phyloP scores from a whole-genome alignment of 2,888 invertebrate genomes.

The Drosophila cyrtoloma region DNA sequence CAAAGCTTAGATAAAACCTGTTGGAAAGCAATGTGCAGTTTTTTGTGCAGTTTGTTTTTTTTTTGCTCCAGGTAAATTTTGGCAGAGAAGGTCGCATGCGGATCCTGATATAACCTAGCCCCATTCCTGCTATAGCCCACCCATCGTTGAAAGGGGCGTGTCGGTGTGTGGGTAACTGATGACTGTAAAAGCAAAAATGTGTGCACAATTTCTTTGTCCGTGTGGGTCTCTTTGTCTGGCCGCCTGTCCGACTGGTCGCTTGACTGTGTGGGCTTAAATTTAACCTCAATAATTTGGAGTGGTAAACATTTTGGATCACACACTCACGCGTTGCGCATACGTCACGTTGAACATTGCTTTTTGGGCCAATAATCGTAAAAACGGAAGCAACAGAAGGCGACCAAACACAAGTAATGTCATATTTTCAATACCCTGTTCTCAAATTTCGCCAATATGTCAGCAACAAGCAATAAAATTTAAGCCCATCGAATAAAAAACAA shows the following conservation, averaged over 20 bases:
- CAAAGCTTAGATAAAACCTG: slow-evolving; percentile 60
- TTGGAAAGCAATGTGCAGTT: slow-evolving; percentile 42
- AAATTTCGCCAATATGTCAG: slow-evolving; percentile 4
- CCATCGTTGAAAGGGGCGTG: slow-evolving; percentile 9
- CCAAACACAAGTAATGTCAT: slow-evolving; percentile 28
- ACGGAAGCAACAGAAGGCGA: slow-evolving; percentile 35
- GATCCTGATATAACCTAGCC: slow-evolving; percentile 30
- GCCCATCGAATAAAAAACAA: neutral
- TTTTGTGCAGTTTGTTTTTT: slow-evolving; percentile 11
- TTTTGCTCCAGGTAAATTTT: slow-evolving; percentile 20
- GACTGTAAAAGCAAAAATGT: slow-evolving; percentile 32
- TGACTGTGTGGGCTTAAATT: slow-evolving; percentile 39
- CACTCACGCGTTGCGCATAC: slow-evolving; percentile 34
- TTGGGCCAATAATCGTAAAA: slow-evolving; percentile 63
- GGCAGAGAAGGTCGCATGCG: slow-evolving; percentile 29
- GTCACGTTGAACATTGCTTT: slow-evolving; percentile 38
- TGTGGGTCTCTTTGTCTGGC: slow-evolving; percentile 1
- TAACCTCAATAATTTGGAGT: slow-evolving; percentile 66
- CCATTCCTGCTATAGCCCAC: neutral
- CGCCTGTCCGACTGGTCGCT: slow-evolving; percentile 6
- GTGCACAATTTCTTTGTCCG: slow-evolving; percentile 46
- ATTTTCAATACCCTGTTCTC: slow-evolving; percentile 8
- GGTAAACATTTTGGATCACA: slow-evolving; percentile 40
- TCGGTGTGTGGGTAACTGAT: slow-evolving; percentile 4
- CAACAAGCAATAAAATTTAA: neutral